Evolutionary conservation across 23 tunicate species (phyloP).

Genomic region (Oikopleura dioica): DNA sequence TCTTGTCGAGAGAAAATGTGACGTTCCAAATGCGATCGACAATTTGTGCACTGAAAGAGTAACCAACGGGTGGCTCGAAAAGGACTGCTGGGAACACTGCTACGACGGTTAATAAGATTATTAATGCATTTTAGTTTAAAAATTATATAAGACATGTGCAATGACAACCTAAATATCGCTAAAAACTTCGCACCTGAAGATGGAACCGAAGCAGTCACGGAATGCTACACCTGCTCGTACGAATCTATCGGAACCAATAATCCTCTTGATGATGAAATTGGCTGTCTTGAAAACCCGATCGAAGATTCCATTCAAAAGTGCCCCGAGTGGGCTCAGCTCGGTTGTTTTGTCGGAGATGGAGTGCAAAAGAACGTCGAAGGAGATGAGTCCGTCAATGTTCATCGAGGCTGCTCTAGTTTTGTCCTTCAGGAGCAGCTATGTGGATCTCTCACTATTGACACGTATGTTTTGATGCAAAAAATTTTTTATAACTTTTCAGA

Average conservation of each 20-base stretch:
- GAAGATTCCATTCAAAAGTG: background rate
- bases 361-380: background rate
- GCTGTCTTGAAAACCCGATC: background rate
- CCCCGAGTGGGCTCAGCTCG: background rate
- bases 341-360: slow-evolving; percentile 9
- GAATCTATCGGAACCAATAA: background rate
- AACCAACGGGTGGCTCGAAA: background rate
- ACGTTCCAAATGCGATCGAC: background rate
- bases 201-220: background rate
- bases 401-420: background rate
- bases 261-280: background rate
- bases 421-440: background rate
- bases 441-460: background rate
- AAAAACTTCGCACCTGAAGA: background rate
- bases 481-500: too few species aligned
- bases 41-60: background rate
- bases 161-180: background rate
- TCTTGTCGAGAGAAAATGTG: background rate
- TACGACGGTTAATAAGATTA: too few species aligned
- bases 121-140: too few species aligned
- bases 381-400: background rate
- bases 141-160: too few species aligned
- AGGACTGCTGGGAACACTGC: slow-evolving; percentile 2
- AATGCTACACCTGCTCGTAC: background rate
- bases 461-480: too few species aligned